phyloP scores from a whole-genome alignment of 2,113 vertebrate species.

The Spea bombifrons region DNA sequence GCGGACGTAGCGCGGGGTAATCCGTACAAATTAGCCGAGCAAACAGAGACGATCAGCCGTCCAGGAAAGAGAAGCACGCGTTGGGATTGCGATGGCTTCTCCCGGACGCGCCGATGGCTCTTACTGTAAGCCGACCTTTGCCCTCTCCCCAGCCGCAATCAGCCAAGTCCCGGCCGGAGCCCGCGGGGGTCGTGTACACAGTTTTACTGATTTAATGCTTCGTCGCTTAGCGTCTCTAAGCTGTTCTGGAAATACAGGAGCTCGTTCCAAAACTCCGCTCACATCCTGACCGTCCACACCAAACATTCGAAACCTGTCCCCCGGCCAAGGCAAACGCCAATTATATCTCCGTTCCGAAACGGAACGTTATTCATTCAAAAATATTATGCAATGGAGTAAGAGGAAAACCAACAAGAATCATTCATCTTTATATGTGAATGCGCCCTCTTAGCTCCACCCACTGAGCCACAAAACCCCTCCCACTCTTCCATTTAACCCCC shows the following conservation, averaged over 20 bases:
- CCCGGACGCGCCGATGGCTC: not conserved
- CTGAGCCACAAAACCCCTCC: too few species aligned
- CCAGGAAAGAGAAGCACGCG: not conserved
- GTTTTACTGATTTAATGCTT: not conserved
- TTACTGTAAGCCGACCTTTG: constrained; percentile 19
- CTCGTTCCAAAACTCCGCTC: constrained; percentile 17
- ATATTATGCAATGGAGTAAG: not conserved
- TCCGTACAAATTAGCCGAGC: constrained; percentile 12
- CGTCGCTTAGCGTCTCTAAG: constrained; percentile 6
- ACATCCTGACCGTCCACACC: constrained; percentile 36
- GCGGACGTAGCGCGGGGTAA: constrained; percentile 27
- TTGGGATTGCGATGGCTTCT: not conserved
- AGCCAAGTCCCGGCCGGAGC: not conserved
- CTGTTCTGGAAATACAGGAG: constrained; percentile 25
- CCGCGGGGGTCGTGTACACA: not conserved
- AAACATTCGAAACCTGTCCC: constrained; percentile 14
- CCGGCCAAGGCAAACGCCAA: constrained; percentile 37
- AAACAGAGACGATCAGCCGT: constrained; percentile 21
- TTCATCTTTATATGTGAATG: not conserved
- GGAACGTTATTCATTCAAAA: constrained; percentile 11
- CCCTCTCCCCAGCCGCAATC: not conserved
- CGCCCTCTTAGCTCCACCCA: not conserved
- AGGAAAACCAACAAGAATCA: not conserved
- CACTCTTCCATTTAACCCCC: too few species aligned
- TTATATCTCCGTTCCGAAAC: constrained; percentile 25